Conservation (phyloP, 2,888 invertebrate genomes). For the Cantharis nigra region DNA sequence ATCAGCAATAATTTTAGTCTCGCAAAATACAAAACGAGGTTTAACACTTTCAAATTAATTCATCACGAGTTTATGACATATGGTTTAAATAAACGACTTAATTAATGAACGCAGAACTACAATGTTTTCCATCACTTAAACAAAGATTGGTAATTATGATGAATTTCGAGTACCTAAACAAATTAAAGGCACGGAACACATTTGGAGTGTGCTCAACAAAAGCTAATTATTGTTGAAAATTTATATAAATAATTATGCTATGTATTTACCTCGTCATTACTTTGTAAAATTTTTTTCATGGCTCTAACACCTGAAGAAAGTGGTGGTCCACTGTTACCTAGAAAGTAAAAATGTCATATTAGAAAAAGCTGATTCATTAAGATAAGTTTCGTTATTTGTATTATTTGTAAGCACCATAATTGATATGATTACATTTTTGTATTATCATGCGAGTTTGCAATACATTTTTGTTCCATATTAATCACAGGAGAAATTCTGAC, state of each 20-base stretch:
- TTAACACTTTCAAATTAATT: background rate
- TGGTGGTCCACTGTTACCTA: conserved; percentile 40
- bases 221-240: background rate
- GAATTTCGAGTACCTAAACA: background rate
- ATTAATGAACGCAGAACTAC: background rate
- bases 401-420: background rate
- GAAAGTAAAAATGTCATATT: conserved; percentile 14
- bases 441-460: background rate
- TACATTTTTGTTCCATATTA: background rate
- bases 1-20: background rate
- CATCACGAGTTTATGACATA: background rate
- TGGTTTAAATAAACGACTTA: background rate
- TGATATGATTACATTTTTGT: background rate
- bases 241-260: conserved; percentile 7
- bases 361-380: background rate
- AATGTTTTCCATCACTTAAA: background rate
- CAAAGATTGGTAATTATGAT: background rate
- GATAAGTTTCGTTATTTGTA: background rate
- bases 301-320: conserved; percentile 50
- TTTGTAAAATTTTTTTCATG: conserved; percentile 62
- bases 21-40: background rate
- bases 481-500: background rate
- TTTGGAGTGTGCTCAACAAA: background rate
- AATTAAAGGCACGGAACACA: background rate
- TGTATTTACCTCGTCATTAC: conserved; percentile 64